phyloP scores from a whole-genome alignment of 2,888 invertebrate species.

The Alentia gelatinosa region DNA sequence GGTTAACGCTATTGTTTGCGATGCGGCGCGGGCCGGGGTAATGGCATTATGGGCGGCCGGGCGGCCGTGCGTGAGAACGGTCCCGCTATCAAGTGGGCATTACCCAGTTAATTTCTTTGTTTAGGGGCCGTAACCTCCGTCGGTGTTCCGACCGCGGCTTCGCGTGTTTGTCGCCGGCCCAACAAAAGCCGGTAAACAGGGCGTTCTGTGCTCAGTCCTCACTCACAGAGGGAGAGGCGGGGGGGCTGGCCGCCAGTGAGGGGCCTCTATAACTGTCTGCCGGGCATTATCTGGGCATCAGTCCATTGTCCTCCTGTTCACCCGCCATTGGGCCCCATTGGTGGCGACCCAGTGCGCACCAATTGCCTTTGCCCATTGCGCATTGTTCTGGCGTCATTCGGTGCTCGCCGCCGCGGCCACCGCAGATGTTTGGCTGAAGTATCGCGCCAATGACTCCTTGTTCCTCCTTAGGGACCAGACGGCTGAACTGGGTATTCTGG shows the following conservation, averaged over 20 bases:
- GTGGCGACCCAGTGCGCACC: background rate
- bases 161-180: background rate
- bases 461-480: background rate
- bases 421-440: background rate
- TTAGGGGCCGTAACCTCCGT: slow-evolving; percentile 38
- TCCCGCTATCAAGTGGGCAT: slow-evolving; percentile 47
- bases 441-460: background rate
- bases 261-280: background rate
- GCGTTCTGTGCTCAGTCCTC: background rate
- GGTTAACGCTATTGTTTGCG: slow-evolving; percentile 43
- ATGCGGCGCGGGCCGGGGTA: slow-evolving; percentile 10
- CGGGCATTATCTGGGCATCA: slow-evolving; percentile 1
- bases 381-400: background rate
- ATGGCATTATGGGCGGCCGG: slow-evolving; percentile 12
- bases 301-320: background rate
- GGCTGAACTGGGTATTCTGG: background rate
- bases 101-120: slow-evolving; percentile 50
- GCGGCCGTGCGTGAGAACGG: slow-evolving; percentile 19
- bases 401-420: background rate
- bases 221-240: background rate
- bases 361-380: background rate
- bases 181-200: slow-evolving; percentile 29
- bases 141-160: background rate
- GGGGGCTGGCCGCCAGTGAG: background rate
- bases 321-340: background rate